phyloP scores from a whole-genome alignment of 1,140 invertebrate genomes.

The Drosophila insularis region DNA sequence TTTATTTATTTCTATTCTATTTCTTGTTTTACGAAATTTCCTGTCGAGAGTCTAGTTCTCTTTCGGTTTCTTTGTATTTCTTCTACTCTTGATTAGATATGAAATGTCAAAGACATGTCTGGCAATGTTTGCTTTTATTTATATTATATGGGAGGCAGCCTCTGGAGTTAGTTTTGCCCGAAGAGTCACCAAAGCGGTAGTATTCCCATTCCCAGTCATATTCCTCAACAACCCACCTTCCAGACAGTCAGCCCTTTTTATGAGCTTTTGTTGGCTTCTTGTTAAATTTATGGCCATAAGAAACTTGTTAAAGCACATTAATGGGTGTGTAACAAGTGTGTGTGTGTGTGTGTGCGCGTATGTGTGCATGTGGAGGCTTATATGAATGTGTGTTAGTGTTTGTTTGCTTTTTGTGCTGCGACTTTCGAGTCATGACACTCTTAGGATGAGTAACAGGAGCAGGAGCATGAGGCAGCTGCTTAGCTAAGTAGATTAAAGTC shows the following conservation, averaged over 20 bases:
- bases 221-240: constrained; percentile 7
- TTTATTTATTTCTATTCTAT: constrained; percentile 22
- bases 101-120: constrained; percentile 75
- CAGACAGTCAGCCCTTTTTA: constrained; percentile 66
- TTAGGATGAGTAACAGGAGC: constrained; percentile 2
- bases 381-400: constrained; percentile 17
- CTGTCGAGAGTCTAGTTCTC: constrained; percentile 23
- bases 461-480: constrained; percentile 33
- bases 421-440: constrained; percentile 47
- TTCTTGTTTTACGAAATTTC: constrained; percentile 42
- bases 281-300: constrained; percentile 80
- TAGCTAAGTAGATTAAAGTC: constrained; percentile 79
- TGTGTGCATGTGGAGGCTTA: constrained; percentile 8
- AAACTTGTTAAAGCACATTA: constrained; percentile 80
- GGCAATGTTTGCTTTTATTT: constrained; percentile 61
- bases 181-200: constrained; percentile 50
- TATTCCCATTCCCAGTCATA: neutral
- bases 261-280: constrained; percentile 80
- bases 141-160: constrained; percentile 52
- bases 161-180: constrained; percentile 55
- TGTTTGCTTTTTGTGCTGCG: constrained; percentile 60
- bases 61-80: neutral
- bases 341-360: constrained; percentile 12
- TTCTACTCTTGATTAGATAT: constrained; percentile 43
- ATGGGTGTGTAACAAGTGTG: constrained; percentile 78